phyloP scores from a whole-genome alignment of 2,113 vertebrate species.

The Sardina pilchardus region DNA sequence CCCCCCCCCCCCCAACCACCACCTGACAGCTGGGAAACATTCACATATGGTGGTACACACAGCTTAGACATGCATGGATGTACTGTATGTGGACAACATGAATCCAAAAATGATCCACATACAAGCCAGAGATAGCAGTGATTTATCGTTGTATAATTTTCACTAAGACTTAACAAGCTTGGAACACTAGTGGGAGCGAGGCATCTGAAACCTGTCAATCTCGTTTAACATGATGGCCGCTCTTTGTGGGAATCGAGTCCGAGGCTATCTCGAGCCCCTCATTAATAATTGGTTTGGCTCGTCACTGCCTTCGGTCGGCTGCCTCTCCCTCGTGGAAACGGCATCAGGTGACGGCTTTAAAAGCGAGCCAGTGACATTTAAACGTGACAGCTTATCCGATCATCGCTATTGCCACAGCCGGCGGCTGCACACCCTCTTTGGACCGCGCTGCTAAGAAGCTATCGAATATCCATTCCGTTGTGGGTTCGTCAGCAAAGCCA shows the following conservation, averaged over 20 bases:
- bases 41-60: background rate
- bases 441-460: background rate
- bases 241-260: background rate
- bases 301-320: background rate
- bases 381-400: background rate
- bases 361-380: background rate
- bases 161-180: background rate
- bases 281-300: conserved; percentile 7
- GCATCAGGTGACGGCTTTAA: background rate
- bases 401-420: background rate
- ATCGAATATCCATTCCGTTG: background rate
- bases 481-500: background rate
- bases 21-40: no score
- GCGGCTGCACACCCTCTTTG: background rate
- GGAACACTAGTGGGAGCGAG: background rate
- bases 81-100: background rate
- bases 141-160: background rate
- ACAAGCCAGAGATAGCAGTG: background rate
- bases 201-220: background rate
- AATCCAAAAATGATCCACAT: background rate
- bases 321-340: background rate
- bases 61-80: background rate
- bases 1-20: no score
- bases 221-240: background rate
- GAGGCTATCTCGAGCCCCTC: background rate